A percentile compares a stretch with the other conserved stretches of the same genome.
Conservation (phyloP, 2,888 invertebrate genomes). For the Microctonus hyperodae region DNA sequence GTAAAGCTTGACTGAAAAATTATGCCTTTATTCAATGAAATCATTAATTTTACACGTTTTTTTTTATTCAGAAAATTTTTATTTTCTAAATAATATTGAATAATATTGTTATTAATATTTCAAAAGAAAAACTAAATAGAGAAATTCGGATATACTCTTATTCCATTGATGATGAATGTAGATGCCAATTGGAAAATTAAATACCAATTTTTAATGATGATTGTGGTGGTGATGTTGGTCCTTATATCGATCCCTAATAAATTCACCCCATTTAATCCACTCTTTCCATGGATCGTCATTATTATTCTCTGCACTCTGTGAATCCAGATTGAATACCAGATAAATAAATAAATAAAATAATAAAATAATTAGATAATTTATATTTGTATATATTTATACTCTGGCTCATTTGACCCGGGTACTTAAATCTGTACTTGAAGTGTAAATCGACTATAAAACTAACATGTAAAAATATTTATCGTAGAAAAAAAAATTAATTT, state of each 20-base stretch:
- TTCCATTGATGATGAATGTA: neutral
- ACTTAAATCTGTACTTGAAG: conserved; percentile 59
- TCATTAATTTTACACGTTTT: neutral
- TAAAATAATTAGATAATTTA: conserved; percentile 36
- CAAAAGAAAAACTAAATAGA: neutral
- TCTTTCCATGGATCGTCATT: conserved; percentile 39
- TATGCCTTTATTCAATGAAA: neutral
- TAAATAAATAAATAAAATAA: neutral
- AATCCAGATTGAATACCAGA: conserved; percentile 45
- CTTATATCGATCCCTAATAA: conserved; percentile 39
- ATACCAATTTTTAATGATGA: conserved; percentile 45
- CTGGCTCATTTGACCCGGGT: conserved; percentile 48
- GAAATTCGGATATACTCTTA: neutral
- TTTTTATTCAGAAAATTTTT: neutral
- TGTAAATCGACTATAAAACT: neutral
- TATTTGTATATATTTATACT: conserved; percentile 41
- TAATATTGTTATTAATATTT: neutral
- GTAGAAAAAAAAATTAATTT: neutral
- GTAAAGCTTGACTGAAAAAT: neutral
- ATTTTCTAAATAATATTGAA: no score
- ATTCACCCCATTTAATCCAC: conserved; percentile 49
- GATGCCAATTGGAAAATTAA: neutral
- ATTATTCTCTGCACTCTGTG: conserved; percentile 40
- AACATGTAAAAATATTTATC: neutral
- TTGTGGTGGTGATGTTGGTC: conserved; percentile 49